Evolutionary conservation across 2,797 vertebrate species (phyloP).

Genomic region (Gymnocypris eckloni): DNA sequence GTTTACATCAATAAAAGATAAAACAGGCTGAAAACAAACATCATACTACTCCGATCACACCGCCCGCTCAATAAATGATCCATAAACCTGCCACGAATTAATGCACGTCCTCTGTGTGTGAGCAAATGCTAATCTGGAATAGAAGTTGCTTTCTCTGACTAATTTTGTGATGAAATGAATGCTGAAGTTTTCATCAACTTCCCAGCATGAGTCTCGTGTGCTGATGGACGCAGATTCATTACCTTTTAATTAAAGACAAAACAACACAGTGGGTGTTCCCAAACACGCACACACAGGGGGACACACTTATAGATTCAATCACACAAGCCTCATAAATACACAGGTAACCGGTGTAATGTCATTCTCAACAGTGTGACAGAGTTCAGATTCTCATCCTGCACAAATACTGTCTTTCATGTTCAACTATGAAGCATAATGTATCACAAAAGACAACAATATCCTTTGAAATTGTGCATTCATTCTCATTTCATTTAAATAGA

Average conservation of each 20-base stretch:
- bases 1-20: constrained; percentile 38
- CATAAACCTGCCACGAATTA: constrained; percentile 19
- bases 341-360: neutral
- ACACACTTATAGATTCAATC: neutral
- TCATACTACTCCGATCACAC: constrained; percentile 38
- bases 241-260: constrained; percentile 54
- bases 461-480: neutral
- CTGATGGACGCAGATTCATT: constrained; percentile 58
- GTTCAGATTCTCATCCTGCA: neutral
- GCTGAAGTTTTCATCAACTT: constrained; percentile 58
- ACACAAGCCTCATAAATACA: neutral
- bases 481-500: neutral
- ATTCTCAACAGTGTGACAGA: neutral
- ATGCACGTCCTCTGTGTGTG: neutral
- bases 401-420: neutral
- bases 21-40: constrained; percentile 24
- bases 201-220: constrained; percentile 15
- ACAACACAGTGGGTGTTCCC: constrained; percentile 31
- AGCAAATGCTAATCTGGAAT: neutral
- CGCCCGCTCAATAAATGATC: neutral
- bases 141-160: constrained; percentile 46
- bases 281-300: neutral
- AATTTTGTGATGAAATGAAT: constrained; percentile 41
- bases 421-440: neutral
- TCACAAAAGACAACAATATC: neutral